Evolutionary conservation across 2,113 vertebrate species (phyloP), one percentile per base, ranked within the genome.

Genomic region (Plectropomus leopardus): DNA sequence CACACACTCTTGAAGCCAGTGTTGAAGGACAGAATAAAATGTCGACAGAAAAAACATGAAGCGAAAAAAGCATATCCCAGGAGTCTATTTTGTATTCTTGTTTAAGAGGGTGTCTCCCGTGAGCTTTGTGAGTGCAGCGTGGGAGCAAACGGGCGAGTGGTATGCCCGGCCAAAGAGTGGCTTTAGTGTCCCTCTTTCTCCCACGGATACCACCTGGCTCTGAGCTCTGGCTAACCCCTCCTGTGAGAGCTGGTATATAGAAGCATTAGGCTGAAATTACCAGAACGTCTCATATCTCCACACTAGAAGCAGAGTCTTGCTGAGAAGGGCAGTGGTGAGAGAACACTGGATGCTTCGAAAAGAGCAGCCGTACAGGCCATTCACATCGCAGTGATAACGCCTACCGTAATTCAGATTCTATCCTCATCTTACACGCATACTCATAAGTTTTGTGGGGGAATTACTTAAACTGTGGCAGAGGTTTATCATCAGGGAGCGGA

Each of bases 201-300:
- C 76, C 78, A 83, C 58, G 36, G 78, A 81, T 64, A 60, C 83
- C 78, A 85, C 78, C 83, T 90, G 80, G 71, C 84, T 76, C 77
- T 24, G 3, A 7, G 61, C 71, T 82, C 24, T 42, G 9, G 17
- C 80, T 71, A 63, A 59, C 69, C 65, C 59, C 30, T 26, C 66
- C 44, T n/a, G 34, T 76, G 60, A 73, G 66, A 76, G 64, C 82
- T 58, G 59, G 30, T 80, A 48, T 44, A 77, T 40, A 16, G 59
- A 54, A 63, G 58, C 26, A 53, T 84, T 72, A 73, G 59, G 63
- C 76, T 17, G 61, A 87, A 80, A 76, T 80, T 58, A 75, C 48
- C 72, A 59, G 61, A 83, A 63, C 36, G 66, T 60, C 80, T 80
- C 65, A 26, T 68, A 34, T 83, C 67, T 71, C 67, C 10, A 36